Evolutionary conservation across 2,888 invertebrate species (phyloP), one percentile per base, ranked within the genome.

Genomic region (Tethea ocularis): DNA sequence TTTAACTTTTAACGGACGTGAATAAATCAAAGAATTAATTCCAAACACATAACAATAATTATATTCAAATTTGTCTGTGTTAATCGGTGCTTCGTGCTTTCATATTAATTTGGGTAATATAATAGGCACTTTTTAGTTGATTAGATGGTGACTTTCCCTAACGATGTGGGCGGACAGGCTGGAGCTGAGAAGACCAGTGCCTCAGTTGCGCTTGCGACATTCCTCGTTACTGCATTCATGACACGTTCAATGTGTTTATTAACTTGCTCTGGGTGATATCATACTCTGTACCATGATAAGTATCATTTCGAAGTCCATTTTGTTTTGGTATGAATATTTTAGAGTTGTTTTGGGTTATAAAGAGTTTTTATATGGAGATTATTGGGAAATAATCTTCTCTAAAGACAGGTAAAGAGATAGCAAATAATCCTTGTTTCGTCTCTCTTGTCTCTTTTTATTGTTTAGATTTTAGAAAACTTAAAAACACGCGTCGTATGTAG

Each of bases 11-110:
- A 57, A 57, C 51, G 26, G n/a, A 29, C 33, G 13, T 41, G 67
- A 68, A 33, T 33, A 33, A 33, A 33, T 33, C 33, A 13, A 33
- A 33, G 33, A 33, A 69, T 68, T 69, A 71, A 76, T 75, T 74
- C 77, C 60, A 61, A 66, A 62, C 61, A 69, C 67, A 63, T 57
- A 64, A 63, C 66, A 72, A 67, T 59, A 55, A 58, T 61, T 61
- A 52, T 54, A 54, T 61, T 59, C 62, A 56, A 70, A 76, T 76
- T 76, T 74, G 75, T 75, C 67, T 67, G 67, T 60, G 63, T 67
- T 73, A 69, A 63, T 64, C 63, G 71, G 54, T 64, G 64, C 62
- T 61, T 58, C 59, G 63, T 67, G 61, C 33, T 74, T 69, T 64
- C 60, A 64, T 67, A 71, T 67, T 72, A 71, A 74, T 74, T 68